phyloP scores from a whole-genome alignment of 2,113 vertebrate genomes.

The Oostethus manadensis region DNA sequence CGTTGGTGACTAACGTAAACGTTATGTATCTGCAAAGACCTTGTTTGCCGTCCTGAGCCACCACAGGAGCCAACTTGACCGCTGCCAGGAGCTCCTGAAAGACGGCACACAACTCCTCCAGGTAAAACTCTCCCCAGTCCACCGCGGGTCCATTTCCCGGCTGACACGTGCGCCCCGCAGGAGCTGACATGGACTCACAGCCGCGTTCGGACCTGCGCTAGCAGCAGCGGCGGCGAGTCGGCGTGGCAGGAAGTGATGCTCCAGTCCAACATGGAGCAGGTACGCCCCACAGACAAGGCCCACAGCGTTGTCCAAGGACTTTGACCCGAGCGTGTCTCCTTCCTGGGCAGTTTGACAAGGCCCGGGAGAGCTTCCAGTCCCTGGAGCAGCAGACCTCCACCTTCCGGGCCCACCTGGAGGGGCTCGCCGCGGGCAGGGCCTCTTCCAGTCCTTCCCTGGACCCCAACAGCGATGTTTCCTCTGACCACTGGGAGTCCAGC shows the following conservation, averaged over 20 bases:
- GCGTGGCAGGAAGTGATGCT: conserved; percentile 68
- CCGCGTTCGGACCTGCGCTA: conserved; percentile 25
- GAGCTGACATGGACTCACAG: conserved; percentile 58
- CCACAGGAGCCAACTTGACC: conserved; percentile 46
- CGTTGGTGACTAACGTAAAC: neutral
- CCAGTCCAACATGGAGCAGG: conserved; percentile 71
- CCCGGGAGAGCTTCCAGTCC: conserved; percentile 58
- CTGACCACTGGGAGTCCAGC: neutral
- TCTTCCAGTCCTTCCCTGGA: conserved; percentile 2
- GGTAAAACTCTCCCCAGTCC: conserved; percentile 39
- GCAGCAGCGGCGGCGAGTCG: conserved; percentile 22
- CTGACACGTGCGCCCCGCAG: conserved; percentile 28
- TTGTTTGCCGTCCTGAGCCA: conserved; percentile 49
- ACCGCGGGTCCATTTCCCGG: neutral
- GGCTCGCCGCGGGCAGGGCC: conserved; percentile 31
- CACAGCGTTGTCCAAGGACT: neutral
- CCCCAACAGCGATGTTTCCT: neutral
- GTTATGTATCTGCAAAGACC: conserved; percentile 33
- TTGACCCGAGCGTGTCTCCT: neutral
- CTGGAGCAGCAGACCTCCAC: conserved; percentile 66
- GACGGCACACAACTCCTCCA: conserved; percentile 58
- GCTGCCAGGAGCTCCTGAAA: conserved; percentile 53
- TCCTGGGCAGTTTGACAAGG: conserved; percentile 63
- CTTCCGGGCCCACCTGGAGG: conserved; percentile 69
- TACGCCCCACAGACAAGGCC: conserved; percentile 28